Conservation (phyloP, 2,113 vertebrate species). For the Neogale vison region DNA sequence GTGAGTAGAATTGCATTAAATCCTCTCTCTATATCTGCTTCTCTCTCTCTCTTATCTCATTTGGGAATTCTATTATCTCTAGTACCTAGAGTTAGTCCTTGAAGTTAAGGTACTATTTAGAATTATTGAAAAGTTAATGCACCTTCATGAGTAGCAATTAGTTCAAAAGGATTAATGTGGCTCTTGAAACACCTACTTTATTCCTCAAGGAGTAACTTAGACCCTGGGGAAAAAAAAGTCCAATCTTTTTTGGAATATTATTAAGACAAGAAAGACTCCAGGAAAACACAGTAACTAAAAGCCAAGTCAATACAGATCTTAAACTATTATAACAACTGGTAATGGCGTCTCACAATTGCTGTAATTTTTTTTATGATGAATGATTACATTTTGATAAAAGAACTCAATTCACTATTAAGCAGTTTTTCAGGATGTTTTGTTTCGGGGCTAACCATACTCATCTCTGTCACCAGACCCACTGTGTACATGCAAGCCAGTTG, state of each 20-base stretch:
- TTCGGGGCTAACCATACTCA: not conserved
- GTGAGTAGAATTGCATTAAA: not conserved
- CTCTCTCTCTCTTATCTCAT: not conserved
- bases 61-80: not conserved
- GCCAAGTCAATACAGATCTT: not conserved
- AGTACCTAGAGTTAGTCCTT: not conserved
- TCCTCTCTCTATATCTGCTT: not conserved
- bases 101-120: not conserved
- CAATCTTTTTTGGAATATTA: not conserved
- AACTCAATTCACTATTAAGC: not conserved
- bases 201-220: not conserved
- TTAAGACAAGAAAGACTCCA: not conserved
- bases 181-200: not conserved
- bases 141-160: not conserved
- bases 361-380: not conserved
- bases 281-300: conserved; percentile 10
- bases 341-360: not conserved
- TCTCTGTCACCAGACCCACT: not conserved
- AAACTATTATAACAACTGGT: not conserved
- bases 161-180: not conserved
- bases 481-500: not conserved
- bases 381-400: not conserved
- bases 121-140: not conserved
- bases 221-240: not conserved
- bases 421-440: not conserved